Conservation (phyloP, 1,140 invertebrate species). For the Pseudoatta argentina region DNA sequence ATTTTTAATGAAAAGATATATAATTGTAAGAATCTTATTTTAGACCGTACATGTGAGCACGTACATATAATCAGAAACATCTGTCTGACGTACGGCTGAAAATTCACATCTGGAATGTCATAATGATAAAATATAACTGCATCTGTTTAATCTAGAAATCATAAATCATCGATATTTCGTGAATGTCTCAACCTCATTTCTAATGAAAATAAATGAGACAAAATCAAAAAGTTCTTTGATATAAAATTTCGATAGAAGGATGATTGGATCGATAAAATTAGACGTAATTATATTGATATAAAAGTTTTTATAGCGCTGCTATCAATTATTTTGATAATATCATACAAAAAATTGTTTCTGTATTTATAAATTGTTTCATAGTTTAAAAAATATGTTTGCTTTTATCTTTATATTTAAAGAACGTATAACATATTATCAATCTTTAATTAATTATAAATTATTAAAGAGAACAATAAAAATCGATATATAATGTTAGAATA, state of each 20-base stretch:
- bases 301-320: neutral
- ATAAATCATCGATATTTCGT: neutral
- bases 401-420: no score
- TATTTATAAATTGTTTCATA: no score
- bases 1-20: neutral
- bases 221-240: neutral
- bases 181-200: neutral
- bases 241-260: neutral
- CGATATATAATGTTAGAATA: no score
- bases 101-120: neutral
- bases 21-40: no score
- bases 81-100: neutral
- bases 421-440: no score
- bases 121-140: neutral
- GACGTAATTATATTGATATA: neutral
- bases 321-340: neutral
- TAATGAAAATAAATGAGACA: conserved; percentile 1
- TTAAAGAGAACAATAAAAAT: no score
- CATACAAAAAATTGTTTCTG: neutral
- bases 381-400: no score
- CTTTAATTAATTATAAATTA: no score
- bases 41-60: no score
- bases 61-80: neutral
- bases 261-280: neutral
- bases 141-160: neutral